Evolutionary conservation across 2,113 vertebrate genomes (phyloP).

Genomic region (Sapajus apella): DNA sequence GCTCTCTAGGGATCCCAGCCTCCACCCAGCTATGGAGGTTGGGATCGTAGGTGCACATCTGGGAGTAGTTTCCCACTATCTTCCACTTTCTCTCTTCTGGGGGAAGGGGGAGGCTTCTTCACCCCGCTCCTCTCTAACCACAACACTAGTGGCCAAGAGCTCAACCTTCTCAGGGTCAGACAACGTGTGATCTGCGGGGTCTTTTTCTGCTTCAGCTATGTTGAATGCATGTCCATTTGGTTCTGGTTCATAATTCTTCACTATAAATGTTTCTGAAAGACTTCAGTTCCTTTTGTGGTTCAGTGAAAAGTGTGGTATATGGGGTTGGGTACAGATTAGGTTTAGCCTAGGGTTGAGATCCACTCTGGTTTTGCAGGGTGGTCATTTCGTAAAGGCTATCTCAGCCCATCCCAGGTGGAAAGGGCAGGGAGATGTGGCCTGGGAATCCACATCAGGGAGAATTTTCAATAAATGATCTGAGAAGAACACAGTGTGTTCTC

Average conservation of each 20-base stretch:
- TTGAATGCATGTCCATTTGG: not conserved
- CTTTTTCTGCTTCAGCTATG: not conserved
- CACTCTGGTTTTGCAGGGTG: not conserved
- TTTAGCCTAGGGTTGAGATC: not conserved
- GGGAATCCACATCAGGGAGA: not conserved
- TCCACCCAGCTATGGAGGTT: not conserved
- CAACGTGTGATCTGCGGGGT: not conserved
- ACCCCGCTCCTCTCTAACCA: not conserved
- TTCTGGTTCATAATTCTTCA: conserved; percentile 19
- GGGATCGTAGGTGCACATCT: not conserved
- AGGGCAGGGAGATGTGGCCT: not conserved
- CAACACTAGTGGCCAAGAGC: not conserved
- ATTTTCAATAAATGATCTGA: not conserved
- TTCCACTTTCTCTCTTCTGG: not conserved
- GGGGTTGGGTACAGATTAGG: not conserved
- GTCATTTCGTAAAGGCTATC: not conserved
- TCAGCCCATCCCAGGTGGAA: conserved; percentile 4
- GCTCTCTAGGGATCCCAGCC: not conserved
- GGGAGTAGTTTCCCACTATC: not conserved
- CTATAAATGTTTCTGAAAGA: conserved; percentile 32
- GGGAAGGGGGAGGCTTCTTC: not conserved
- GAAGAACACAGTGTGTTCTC: not conserved
- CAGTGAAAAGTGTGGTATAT: not conserved
- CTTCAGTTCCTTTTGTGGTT: conserved; percentile 29
- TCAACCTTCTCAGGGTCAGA: not conserved